These are phyloP conservation scores for Sparus aurata DNA, from an alignment of 2,797 vertebrate genomes.

Conservation along the genomic window DNA sequence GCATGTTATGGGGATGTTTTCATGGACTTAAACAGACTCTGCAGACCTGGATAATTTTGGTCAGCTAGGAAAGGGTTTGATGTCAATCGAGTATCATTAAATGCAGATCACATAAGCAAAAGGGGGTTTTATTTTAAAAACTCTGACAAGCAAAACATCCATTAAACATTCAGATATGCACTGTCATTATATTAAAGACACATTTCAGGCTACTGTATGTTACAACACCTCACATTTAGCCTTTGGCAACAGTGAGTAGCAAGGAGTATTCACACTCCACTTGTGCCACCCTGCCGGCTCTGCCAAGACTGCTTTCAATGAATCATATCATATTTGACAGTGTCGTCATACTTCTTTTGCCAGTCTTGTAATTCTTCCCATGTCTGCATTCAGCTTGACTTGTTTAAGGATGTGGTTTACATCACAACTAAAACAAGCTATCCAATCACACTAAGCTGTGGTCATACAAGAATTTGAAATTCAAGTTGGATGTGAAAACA, in stretches of 20 bases:
- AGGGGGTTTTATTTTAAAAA: not conserved
- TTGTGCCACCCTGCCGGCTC: not conserved
- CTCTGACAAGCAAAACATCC: not conserved
- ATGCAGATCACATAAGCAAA: conserved; percentile 6
- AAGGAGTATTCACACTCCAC: not conserved
- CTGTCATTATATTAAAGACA: not conserved
- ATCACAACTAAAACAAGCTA: not conserved
- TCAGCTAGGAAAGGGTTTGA: not conserved
- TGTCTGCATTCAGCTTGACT: not conserved
- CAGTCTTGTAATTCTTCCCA: not conserved
- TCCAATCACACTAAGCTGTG: not conserved
- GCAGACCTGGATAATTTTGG: not conserved
- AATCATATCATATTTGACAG: not conserved
- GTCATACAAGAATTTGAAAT: not conserved
- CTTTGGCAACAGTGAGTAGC: not conserved
- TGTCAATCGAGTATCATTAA: not conserved
- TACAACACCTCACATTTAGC: conserved; percentile 1
- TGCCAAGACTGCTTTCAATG: not conserved
- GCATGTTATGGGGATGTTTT: conserved; percentile 20
- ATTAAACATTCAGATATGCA: not conserved
- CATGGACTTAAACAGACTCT: not conserved
- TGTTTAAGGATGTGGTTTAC: not conserved
- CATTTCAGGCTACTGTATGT: not conserved
- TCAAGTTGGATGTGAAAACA: not conserved
- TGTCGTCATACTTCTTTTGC: not conserved